Percentiles rank a stretch among this genome's conserved stretches.
phyloP scores from a whole-genome alignment of 2,113 vertebrate species.

The Macrotus californicus region DNA sequence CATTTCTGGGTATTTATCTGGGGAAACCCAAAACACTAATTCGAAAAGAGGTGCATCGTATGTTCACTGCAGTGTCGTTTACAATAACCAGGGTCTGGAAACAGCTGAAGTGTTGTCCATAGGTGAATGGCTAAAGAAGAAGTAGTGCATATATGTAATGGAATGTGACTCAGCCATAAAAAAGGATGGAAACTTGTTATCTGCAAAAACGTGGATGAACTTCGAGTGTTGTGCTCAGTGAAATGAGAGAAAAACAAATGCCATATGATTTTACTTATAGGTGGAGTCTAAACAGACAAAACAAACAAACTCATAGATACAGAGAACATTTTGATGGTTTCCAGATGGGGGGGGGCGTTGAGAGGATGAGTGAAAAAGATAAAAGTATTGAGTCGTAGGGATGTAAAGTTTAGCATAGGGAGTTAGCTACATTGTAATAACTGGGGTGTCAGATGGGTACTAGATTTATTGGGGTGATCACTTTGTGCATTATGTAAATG shows the following conservation, averaged over 20 bases:
- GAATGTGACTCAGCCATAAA: neutral
- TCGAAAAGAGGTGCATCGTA: neutral
- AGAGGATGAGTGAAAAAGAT: neutral
- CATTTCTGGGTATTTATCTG: neutral
- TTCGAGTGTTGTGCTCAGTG: neutral
- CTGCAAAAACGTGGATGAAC: neutral
- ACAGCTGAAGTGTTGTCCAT: neutral
- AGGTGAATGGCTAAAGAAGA: neutral
- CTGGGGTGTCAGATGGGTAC: neutral
- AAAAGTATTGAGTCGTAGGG: neutral
- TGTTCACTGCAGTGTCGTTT: neutral
- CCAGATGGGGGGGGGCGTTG: neutral
- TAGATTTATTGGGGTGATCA: neutral
- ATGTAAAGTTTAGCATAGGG: neutral
- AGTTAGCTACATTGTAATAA: neutral
- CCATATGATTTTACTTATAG: neutral
- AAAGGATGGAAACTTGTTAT: neutral
- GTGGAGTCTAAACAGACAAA: neutral
- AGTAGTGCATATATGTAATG: neutral
- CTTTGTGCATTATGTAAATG: neutral
- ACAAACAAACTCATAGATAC: neutral
- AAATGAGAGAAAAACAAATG: neutral
- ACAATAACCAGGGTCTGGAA: neutral
- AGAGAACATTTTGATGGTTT: neutral
- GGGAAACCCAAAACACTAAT: neutral